Evolutionary conservation across 53 echinoderm and acorn worm species (phyloP), one percentile per base, ranked within the genome.

Genomic region (Zoroaster sp.): DNA sequence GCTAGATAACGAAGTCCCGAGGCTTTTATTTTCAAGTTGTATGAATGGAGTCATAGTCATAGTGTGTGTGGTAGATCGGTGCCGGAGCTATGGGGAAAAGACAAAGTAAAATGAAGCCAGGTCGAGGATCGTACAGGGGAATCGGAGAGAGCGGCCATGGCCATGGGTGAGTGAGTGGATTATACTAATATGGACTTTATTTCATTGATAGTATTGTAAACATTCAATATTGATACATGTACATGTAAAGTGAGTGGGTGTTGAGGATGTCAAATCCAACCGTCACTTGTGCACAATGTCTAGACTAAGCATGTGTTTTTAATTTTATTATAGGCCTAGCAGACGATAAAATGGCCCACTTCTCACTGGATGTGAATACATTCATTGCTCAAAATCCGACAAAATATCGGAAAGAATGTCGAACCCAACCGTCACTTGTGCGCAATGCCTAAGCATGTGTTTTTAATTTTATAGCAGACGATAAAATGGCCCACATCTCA

Each of bases 61-160:
- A 54, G 39, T 83, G 36, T 4, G 35, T 55, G 13, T 32, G 25
- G 20, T 63, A 32, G 34, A 14, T n/a, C 7, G 37, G 71, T 30
- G 35, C 4, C 7, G 3, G n/a, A 14, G 70, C 2, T 2, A 90
- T 90, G 90, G 90, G 90, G 38, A 90, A 90, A 66, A 83, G 77
- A 85, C 90, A 90, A 53, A 90, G 90, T 74, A 74, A 85, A 44
- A 15, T 85, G 53, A 90, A 90, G 78, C 46, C 33, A 28, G 32
- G 71, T 4, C 37, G 85, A 7, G 4, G 70, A 18, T 40, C 70
- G 14, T 70, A 89, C 78, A 30, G 89, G 80, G 53, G 40, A 14
- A 70, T 70, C 13, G 70, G 85, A 10, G 70, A 70, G 34, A 70
- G 49, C 71, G 85, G 85, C 30, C 85, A 71, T 10, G 85, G 85